Evolutionary conservation across 2,888 invertebrate species (phyloP).

Genomic region (Cephonodes hylas): DNA sequence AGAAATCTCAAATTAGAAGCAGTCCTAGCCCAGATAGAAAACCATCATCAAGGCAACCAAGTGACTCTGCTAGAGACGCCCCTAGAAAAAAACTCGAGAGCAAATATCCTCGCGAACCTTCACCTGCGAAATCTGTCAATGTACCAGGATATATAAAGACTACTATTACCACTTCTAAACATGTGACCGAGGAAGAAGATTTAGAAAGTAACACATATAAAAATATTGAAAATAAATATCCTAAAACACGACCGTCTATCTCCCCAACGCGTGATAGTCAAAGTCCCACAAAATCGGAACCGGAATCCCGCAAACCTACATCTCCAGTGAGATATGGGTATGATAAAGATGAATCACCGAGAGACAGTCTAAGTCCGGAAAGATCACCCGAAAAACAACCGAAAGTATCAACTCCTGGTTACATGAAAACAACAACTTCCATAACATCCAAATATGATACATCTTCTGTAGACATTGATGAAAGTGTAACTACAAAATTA

Average conservation of each 20-base stretch:
- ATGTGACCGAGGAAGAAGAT: not conserved
- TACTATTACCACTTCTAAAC: constrained; percentile 11
- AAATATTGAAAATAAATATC: constrained; percentile 11
- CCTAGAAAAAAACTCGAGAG: not conserved
- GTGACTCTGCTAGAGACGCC: not conserved
- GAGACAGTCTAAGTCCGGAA: constrained; percentile 32
- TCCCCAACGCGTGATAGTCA: constrained; percentile 18
- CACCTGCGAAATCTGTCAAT: constrained; percentile 5
- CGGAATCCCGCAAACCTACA: not conserved
- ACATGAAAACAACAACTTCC: constrained; percentile 27
- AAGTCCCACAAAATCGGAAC: not conserved
- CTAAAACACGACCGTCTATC: not conserved
- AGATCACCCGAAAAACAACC: constrained; percentile 23
- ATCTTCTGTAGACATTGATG: not conserved
- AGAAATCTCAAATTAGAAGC: not conserved
- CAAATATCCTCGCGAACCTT: not conserved
- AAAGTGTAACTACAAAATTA: constrained; percentile 1
- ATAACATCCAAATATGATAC: constrained; percentile 28
- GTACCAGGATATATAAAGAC: constrained; percentile 12
- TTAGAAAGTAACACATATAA: constrained; percentile 11
- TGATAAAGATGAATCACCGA: constrained; percentile 19
- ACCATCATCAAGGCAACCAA: not conserved
- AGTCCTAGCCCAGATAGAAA: constrained; percentile 10
- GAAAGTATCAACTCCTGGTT: constrained; percentile 12
- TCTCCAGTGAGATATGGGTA: constrained; percentile 12